Percentiles rank a stretch among this genome's conserved stretches.
Evolutionary conservation across 2,888 invertebrate species (phyloP).

Genomic region (Apamea crenata): DNA sequence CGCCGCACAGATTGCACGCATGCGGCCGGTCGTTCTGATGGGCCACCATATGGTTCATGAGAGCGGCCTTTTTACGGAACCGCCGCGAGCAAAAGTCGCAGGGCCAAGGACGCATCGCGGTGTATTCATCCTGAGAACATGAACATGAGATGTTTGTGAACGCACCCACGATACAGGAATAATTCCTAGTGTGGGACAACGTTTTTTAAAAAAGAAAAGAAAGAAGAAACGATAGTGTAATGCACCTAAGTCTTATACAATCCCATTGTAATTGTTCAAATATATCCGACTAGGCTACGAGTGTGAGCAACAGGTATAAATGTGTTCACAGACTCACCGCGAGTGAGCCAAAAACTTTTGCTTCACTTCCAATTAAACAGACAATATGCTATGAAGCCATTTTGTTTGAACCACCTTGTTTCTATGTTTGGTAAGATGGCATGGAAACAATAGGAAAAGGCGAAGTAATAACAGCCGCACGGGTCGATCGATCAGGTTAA

Average conservation of each 20-base stretch:
- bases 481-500: no score
- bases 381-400: not conserved
- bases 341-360: not conserved
- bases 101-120: constrained; percentile 94
- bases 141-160: no score
- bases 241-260: not conserved
- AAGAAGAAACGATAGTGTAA: constrained; percentile 9
- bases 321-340: not conserved
- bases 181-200: no score
- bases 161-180: no score
- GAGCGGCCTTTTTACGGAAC: constrained; percentile 95
- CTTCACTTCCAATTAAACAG: not conserved
- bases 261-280: not conserved
- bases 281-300: not conserved
- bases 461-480: no score
- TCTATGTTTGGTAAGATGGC: not conserved
- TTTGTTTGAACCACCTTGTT: not conserved
- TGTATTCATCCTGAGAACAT: constrained; percentile 92
- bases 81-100: constrained; percentile 96
- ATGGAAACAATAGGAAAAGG: not conserved
- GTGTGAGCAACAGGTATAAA: not conserved
- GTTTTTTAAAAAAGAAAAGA: no score
- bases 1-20: constrained; percentile 95
- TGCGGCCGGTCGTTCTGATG: constrained; percentile 96
- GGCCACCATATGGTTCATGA: constrained; percentile 96